Conservation (phyloP, 2,113 vertebrate genomes). For the Pseudorhombus dupliciocellatus region DNA sequence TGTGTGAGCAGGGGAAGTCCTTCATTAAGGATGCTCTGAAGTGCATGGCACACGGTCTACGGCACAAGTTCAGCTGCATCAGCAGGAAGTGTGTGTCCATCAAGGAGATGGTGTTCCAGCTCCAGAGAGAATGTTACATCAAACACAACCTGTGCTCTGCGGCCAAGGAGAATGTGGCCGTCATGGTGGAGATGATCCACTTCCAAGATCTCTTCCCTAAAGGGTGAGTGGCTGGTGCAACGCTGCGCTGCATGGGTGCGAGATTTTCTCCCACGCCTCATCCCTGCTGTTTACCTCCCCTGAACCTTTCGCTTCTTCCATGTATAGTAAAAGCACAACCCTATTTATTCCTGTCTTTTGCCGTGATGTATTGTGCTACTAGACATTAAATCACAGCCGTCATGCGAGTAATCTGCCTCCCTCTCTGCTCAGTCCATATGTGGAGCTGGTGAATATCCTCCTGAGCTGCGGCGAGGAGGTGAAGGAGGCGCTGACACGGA, state of each 20-base stretch:
- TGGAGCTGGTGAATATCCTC: constrained; percentile 95
- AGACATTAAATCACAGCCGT: constrained; percentile 21
- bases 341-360: constrained; percentile 28
- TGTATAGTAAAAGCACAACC: constrained; percentile 20
- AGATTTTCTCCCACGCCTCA: background rate
- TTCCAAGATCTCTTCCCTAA: constrained; percentile 97
- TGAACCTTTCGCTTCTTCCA: constrained; percentile 8
- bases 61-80: constrained; percentile 97
- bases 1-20: constrained; percentile 90
- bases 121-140: constrained; percentile 97
- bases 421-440: constrained; percentile 86
- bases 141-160: constrained; percentile 96
- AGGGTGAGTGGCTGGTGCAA: constrained; percentile 85
- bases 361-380: constrained; percentile 19
- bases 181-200: constrained; percentile 99
- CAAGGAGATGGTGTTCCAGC: constrained; percentile 97
- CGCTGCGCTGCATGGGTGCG: constrained; percentile 7
- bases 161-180: constrained; percentile 93
- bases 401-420: constrained; percentile 40
- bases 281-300: constrained; percentile 9
- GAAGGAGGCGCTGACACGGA: constrained; percentile 91
- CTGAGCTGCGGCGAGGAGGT: constrained; percentile 95
- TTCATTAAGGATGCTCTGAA: constrained; percentile 99
- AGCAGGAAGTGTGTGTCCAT: constrained; percentile 98
- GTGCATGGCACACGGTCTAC: constrained; percentile 95